Base-by-base conservation (phyloP, 2,888 invertebrate genomes). In the Brachycybe producta region DNA sequence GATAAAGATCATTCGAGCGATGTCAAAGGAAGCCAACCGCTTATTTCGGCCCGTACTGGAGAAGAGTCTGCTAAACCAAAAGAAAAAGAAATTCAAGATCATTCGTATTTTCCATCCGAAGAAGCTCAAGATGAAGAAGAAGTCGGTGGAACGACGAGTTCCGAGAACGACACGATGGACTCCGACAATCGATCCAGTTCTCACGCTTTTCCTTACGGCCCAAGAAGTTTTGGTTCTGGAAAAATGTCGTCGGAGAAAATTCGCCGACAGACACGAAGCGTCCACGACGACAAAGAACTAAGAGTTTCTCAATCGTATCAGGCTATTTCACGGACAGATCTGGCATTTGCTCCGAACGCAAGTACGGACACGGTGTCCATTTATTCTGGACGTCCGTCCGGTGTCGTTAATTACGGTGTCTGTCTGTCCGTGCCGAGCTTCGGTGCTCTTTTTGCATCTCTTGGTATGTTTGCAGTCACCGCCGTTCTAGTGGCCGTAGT, bases 261-360 rank as follows among this genome's bases (percentile, higher is more conserved):
- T 38, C 48, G 45, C 19, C 32, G 53, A 15, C 44, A 41, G 34
- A 81, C 76, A 1, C 76, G 85, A 46, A 85, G 83, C 55, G 82
- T 86, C 2, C 87, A 87, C 62, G 85, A 59, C n/a, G 53, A 51
- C 30, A 35, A 58, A 15, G 59, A 58, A 35, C 17, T 90, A 1
- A 88, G 90, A 5, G 88, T 91, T 1, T 84, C 84, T 56, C 85
- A 87, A 0, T 75, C 87, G 21, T 90, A 88, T 67, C 86, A 88
- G 58, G 86, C 91, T 41, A 86, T 91, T 51, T 88, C 90, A 3
- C 86, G 88, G 67, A 86, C 87, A 1, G 91, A 91, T 66, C 70
- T 91, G 35, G 87, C 84, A 32, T 91, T 91, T 66, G 85, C 84
- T 58, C 86, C 88, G 0, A 83, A 48, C 40, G 36, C 27, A 8